Evolutionary conservation across 1,140 invertebrate genomes (phyloP), one percentile per base, ranked within the genome.

Genomic region (Globodera ellingtonae): DNA sequence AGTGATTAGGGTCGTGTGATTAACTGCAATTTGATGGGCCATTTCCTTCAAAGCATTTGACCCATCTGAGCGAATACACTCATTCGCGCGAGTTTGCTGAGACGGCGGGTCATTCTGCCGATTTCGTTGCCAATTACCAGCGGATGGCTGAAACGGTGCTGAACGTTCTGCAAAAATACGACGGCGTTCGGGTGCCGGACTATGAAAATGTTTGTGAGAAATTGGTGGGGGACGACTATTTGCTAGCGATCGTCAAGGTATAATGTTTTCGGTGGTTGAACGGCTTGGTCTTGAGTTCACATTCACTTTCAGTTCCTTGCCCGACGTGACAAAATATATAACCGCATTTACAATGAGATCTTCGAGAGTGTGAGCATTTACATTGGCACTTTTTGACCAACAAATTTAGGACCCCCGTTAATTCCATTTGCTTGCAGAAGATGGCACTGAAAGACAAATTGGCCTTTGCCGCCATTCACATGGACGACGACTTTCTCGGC

Each of bases 381-480:
- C 35, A 35, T 35, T 77, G 35, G n/a, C 44, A 75, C 47, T 82
- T 81, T 79, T 35, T 35, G 35, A 35, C 24, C 24, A 24, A 35
- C 35, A 62, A 15, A 35, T 59, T 21, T n/a, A 48, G 6, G n/a
- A n/a, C 24, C n/a, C 67, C 24, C 59, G 5, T 9, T 46, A 50
- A 24, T 80, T 56, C 50, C 15, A 21, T 69, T 65, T 59, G 7
- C 50, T 79, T 79, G 6, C 24, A 83, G 82, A 73, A 82, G n/a
- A 76, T 83, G 35, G 35, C 59, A 6, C 67, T 83, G 10, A 82
- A 83, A 48, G 83, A 84, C 65, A 85, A 84, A 65, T 70, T 84
- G 35, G 83, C 79, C 7, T 86, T 84, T 62, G 83, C 83, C 44
- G 81, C 82, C 8, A 87, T 84, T 75, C 83, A 84, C 48, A 86